Evolutionary conservation across 2,113 vertebrate genomes (phyloP).

Genomic region (Colossoma macropomum): DNA sequence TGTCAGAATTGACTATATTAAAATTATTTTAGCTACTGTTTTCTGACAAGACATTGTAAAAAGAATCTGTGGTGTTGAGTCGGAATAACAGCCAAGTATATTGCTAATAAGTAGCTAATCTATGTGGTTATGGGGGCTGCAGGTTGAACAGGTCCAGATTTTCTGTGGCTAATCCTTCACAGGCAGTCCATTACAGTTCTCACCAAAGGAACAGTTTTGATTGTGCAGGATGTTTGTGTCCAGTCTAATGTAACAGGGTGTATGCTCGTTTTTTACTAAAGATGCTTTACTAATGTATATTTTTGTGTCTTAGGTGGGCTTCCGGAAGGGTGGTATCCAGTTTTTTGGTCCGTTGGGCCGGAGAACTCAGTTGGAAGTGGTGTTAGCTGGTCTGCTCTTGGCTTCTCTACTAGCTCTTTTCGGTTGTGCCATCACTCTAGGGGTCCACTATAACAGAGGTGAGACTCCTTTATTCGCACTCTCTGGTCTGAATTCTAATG

Average conservation of each 20-base stretch:
- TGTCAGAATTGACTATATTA: no score
- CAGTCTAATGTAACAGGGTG: neutral
- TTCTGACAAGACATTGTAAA: no score
- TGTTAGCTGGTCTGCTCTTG: slow-evolving; percentile 79
- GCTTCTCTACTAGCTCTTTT: slow-evolving; percentile 84
- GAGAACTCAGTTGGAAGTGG: slow-evolving; percentile 86
- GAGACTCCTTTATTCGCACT: neutral
- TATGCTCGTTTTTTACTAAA: neutral
- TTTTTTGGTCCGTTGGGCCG: slow-evolving; percentile 77
- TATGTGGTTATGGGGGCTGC: no score
- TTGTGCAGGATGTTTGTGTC: neutral
- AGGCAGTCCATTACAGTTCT: neutral
- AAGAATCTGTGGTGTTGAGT: no score
- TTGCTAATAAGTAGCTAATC: no score
- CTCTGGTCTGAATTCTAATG: neutral
- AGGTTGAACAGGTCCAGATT: no score
- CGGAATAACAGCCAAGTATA: no score
- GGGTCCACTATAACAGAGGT: slow-evolving; percentile 82
- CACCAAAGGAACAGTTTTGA: no score
- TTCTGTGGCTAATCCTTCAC: no score
- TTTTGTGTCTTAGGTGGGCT: slow-evolving; percentile 83
- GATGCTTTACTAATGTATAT: neutral
- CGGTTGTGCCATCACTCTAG: slow-evolving; percentile 81
- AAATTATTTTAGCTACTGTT: no score
- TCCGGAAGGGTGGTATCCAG: slow-evolving; percentile 80